These are phyloP conservation scores for Synergus japonicus DNA, from an alignment of 2,888 invertebrate genomes.

Conservation along the genomic window DNA sequence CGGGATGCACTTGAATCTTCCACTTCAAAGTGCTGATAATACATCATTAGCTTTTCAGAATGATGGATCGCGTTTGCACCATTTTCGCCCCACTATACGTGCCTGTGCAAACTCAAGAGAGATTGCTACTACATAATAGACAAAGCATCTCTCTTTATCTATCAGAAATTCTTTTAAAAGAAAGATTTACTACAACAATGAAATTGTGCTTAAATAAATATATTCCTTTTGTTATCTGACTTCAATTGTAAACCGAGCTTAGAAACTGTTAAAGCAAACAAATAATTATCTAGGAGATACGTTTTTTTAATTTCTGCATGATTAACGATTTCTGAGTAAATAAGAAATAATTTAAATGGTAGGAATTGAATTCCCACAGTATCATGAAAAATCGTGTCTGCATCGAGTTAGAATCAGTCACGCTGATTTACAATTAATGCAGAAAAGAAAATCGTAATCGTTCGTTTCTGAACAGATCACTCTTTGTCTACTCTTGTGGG, in stretches of 20 bases:
- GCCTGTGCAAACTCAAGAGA: conserved; percentile 13
- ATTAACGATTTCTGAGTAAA: not conserved
- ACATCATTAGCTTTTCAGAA: conserved; percentile 27
- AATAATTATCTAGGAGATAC: not conserved
- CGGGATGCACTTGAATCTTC: conserved; percentile 15
- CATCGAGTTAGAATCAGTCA: conserved; percentile 47
- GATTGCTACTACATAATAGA: not conserved
- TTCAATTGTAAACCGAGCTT: no score
- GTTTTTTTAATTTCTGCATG: not conserved
- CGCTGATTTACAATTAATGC: conserved; percentile 37
- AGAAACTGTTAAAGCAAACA: no score
- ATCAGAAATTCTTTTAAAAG: not conserved
- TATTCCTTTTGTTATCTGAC: no score
- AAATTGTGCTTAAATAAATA: no score
- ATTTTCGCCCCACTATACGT: not conserved
- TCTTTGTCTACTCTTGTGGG: conserved; percentile 45
- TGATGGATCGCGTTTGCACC: conserved; percentile 26
- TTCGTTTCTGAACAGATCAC: conserved; percentile 52
- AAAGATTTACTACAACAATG: not conserved
- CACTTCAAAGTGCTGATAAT: conserved; percentile 20
- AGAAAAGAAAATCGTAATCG: not conserved
- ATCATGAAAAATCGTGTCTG: conserved; percentile 42
- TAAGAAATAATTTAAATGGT: not conserved
- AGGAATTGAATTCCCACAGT: conserved; percentile 6
- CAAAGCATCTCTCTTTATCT: conserved; percentile 17